Conservation (phyloP, 2,888 invertebrate genomes). For the Crossocerus cetratus region DNA sequence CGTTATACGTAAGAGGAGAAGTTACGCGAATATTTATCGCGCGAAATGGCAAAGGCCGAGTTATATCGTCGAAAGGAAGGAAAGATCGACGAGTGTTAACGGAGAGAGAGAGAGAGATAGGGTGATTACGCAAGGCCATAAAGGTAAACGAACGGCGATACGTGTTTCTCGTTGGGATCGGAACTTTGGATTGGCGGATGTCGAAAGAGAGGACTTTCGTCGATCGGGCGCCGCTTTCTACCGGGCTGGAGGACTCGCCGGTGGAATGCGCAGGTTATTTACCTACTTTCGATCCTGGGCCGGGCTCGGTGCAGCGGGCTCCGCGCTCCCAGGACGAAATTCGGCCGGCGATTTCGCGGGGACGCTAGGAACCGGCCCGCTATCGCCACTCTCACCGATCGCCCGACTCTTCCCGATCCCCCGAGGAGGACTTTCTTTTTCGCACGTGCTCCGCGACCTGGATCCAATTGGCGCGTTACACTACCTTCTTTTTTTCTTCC, state of each 20-base stretch:
- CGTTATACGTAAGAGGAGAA: too few species aligned
- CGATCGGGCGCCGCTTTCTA: neutral
- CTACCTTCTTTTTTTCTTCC: neutral
- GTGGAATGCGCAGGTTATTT: constrained; percentile 34
- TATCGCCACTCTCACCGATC: constrained; percentile 65
- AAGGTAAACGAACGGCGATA: too few species aligned
- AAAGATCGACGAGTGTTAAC: neutral
- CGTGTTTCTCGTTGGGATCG: too few species aligned
- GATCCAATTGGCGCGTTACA: constrained; percentile 31
- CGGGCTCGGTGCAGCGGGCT: constrained; percentile 17
- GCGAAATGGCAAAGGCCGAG: too few species aligned
- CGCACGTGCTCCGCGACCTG: constrained; percentile 62
- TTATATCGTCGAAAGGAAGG: too few species aligned
- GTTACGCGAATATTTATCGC: too few species aligned
- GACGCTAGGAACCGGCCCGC: constrained; percentile 22
- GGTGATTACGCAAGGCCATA: neutral
- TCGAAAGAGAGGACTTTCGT: constrained; percentile 9
- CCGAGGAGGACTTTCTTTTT: constrained; percentile 64
- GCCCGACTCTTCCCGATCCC: constrained; percentile 49
- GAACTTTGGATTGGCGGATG: neutral
- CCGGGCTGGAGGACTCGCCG: neutral
- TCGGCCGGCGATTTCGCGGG: constrained; percentile 48
- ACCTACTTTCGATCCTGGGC: constrained; percentile 48
- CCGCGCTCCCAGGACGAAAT: constrained; percentile 44
- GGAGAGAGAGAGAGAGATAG: neutral